phyloP scores from a whole-genome alignment of 2,888 invertebrate genomes.

The Zelleria hepariella region DNA sequence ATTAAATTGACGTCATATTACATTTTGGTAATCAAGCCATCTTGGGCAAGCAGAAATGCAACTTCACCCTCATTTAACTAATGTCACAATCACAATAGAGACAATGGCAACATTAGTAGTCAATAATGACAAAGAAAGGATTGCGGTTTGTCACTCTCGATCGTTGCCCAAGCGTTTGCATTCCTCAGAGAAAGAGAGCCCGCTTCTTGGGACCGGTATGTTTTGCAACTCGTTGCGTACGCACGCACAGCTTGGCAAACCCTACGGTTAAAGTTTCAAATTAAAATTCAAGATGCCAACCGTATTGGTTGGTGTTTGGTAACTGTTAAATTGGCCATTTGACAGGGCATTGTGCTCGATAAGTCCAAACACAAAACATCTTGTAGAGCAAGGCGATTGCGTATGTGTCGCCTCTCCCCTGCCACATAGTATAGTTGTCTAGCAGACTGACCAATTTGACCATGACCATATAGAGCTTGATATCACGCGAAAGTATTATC shows the following conservation, averaged over 20 bases:
- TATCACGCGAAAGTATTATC: too few relatives aligned
- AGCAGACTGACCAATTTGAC: too few relatives aligned
- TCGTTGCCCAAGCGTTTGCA: constrained; percentile 22
- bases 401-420: too few relatives aligned
- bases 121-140: neutral
- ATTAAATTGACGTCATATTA: too few relatives aligned
- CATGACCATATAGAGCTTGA: too few relatives aligned
- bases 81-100: neutral
- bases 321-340: neutral
- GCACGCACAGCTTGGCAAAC: constrained; percentile 39
- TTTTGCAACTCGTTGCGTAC: constrained; percentile 20
- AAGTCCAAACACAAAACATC: neutral
- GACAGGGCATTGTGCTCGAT: neutral
- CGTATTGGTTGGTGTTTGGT: neutral
- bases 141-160: neutral
- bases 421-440: too few relatives aligned
- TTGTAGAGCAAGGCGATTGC: too few relatives aligned
- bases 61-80: neutral
- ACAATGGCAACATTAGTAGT: neutral
- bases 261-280: constrained; percentile 42
- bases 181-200: constrained; percentile 56
- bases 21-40: too few relatives aligned
- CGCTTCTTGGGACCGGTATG: constrained; percentile 35
- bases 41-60: neutral
- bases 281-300: constrained; percentile 47